Evolutionary conservation across 2,113 vertebrate genomes (phyloP).

Genomic region (Coregonus clupeaformis): DNA sequence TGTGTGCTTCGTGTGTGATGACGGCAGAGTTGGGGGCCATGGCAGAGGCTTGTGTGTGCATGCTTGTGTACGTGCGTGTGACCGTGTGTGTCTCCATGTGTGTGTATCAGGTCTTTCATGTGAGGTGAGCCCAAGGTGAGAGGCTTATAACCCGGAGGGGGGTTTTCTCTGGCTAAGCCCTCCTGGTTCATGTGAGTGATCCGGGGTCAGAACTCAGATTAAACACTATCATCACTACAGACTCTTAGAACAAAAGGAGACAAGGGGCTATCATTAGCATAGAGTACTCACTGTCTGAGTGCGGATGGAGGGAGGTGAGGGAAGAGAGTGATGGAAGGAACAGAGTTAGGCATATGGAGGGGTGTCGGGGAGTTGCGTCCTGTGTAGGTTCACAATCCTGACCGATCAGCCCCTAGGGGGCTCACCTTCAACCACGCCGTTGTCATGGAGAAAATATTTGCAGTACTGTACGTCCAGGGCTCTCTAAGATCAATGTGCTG

Average conservation of each 20-base stretch:
- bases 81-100: too few species aligned
- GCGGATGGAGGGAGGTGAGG: background rate
- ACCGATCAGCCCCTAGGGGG: conserved; percentile 1
- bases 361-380: background rate
- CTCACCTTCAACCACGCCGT: conserved; percentile 4
- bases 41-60: background rate
- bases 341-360: background rate
- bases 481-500: conserved; percentile 6
- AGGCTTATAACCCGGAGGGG: conserved; percentile 53
- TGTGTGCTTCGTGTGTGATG: background rate
- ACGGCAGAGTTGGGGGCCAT: background rate
- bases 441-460: conserved; percentile 34
- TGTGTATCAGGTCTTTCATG: conserved; percentile 28
- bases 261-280: conserved; percentile 8
- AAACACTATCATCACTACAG: conserved; percentile 55
- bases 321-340: conserved; percentile 22
- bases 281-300: background rate
- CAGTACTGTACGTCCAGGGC: background rate
- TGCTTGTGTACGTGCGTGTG: background rate
- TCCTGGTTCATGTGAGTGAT: conserved; percentile 61
- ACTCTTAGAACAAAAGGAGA: conserved; percentile 52
- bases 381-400: conserved; percentile 20
- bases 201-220: conserved; percentile 17
- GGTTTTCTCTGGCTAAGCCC: conserved; percentile 52
- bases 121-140: conserved; percentile 49